Conservation (phyloP, 1,140 invertebrate genomes). For the Macrotrachela quadricornifera region DNA sequence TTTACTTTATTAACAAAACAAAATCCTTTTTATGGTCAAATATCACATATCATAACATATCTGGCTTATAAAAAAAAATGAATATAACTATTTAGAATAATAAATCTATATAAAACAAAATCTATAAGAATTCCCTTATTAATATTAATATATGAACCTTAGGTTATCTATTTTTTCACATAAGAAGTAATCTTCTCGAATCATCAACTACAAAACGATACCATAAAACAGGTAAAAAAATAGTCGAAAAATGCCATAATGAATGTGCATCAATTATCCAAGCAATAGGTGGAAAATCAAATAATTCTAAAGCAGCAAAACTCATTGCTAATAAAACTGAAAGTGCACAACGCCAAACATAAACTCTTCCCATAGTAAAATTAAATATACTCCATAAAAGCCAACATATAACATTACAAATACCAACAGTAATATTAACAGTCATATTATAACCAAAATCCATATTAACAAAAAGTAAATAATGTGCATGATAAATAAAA, state of each 20-base stretch:
- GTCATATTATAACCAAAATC: slow-evolving; percentile 8
- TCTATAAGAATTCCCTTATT: no score
- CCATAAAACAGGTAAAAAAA: slow-evolving; percentile 7
- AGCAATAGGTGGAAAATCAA: slow-evolving; percentile 5
- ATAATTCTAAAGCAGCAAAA: slow-evolving; percentile 5
- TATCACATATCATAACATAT: no score
- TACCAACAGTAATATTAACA: slow-evolving; percentile 2
- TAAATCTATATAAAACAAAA: no score
- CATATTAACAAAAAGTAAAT: slow-evolving; percentile 2
- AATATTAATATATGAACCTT: no score
- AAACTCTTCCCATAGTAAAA: background rate
- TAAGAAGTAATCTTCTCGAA: background rate
- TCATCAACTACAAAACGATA: slow-evolving; percentile 8
- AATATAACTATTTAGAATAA: no score
- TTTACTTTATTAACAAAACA: no score
- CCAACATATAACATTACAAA: slow-evolving; percentile 2
- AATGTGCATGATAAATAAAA: slow-evolving; percentile 4
- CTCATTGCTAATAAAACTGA: background rate
- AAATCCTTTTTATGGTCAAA: no score
- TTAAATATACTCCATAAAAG: background rate
- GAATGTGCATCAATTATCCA: slow-evolving; percentile 7
- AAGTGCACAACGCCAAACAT: slow-evolving; percentile 4
- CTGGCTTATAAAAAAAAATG: no score
- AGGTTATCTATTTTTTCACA: no score
- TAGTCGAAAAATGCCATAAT: slow-evolving; percentile 6